Base-by-base conservation (phyloP, 92 coral and sea anemone species). In the Meandrina meandrites region DNA sequence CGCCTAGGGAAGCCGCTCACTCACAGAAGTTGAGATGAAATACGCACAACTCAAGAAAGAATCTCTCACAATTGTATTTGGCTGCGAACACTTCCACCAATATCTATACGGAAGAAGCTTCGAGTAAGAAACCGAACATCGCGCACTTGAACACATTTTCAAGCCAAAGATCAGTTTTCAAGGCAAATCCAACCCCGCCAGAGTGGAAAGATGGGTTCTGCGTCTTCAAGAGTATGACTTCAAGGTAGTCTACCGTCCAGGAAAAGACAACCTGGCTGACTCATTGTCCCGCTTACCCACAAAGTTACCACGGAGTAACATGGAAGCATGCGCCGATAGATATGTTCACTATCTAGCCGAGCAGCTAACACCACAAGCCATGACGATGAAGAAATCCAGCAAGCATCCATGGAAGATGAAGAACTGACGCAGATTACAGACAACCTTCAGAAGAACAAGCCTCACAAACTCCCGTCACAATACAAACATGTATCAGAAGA, bases 191-290 rank as follows among this genome's bases (percentile, higher is more conserved):
- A 27, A 86, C 19, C 81, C 94, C 30, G 91, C 94, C 0, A 51
- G 89, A 79, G 48, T 83, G 0, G 86, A 89, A 51, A 75, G 91
- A 37, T 91, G 94, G 94, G 58, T 50, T 11, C 42, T 92, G 32
- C 54, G 89, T 27, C 84, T 86, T 18, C 92, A 92, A 76, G 94
- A 92, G 58, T 89, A 86, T 77, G 87, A 92, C 86, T 89, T 92
- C 57, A 86, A 21, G 58, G 91, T 85, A 24, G 81, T 84, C 7
- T 88, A 91, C 77, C 56, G 86, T 62, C 94, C 94, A 31, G 88
- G 92, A 17, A 14, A 48, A 16, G 56, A 51, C 24, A 91, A 91
- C 77, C 86, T 88, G 28, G 92, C 92, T 5, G 86, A 89, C 81
- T 84, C 89, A 72, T 51, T 89, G 70, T 89, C 88, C 45, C 71